Evolutionary conservation across 2,113 vertebrate species (phyloP), one percentile per base, ranked within the genome.

Genomic region (Tursiops truncatus): DNA sequence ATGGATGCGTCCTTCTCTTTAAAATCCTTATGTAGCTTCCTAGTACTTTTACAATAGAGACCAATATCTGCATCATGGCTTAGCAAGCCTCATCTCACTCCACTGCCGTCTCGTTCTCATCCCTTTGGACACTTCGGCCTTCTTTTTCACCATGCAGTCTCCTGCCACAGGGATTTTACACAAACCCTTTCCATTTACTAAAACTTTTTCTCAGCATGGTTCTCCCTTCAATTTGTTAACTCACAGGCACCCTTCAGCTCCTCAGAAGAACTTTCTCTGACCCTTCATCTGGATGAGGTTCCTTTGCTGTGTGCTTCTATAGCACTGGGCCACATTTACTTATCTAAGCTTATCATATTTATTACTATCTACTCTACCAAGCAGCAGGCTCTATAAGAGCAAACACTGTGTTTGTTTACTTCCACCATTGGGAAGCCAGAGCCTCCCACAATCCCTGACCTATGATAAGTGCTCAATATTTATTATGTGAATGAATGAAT

Each of bases 401-500:
- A 77, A 38, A 91, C 1, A 1, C 14, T 53, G 28, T 58, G 15
- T 31, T 23, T 71, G 9, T 73, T 53, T 50, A 41, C 68, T 62
- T 31, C 33, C 20, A 56, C 3, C 5, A 47, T 21, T 33, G 23
- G n/a, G 28, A 77, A 82, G 14, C 38, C 18, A 7, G 33, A 21
- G 18, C 4, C 74, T 38, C 10, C 28, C 47, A 28, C 1, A 0
- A 5, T 8, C 36, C 67, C n/a, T 58, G 81, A 38, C 15, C 20
- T 26, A 10, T 21, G 68, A 9, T 74, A 47, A 80, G 3, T 15
- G 4, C 70, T 76, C 70, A 9, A 2, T 71, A 21, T 65, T 89
- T 58, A 13, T 41, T 97, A 92, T 50, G 3, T 82, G n/a, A 88
- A 44, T 71, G 65, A 71, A 77, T 88, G 62, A 53, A 50, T 41